A percentile compares a stretch with the other conserved stretches of the same genome.
Conservation (phyloP, 2,888 invertebrate species). For the Drosophila mettleri region DNA sequence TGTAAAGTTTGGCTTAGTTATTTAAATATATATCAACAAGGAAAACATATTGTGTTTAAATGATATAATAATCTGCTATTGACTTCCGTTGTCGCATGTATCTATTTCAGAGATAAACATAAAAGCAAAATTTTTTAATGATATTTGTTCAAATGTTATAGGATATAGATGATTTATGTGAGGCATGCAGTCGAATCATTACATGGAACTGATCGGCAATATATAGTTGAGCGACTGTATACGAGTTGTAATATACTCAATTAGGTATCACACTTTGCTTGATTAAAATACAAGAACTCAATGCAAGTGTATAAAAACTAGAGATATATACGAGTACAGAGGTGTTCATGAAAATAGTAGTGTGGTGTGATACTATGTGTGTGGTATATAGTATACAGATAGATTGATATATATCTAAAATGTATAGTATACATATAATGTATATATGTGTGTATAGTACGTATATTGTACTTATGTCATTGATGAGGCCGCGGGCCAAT, state of each 20-base stretch:
- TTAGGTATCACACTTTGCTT: neutral
- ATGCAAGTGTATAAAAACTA: neutral
- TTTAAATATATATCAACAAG: no score
- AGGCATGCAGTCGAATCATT: no score
- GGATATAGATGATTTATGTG: neutral
- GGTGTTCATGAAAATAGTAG: no score
- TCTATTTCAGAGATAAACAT: no score
- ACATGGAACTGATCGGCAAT: neutral
- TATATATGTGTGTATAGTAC: neutral
- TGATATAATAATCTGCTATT: no score
- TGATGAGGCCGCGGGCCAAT: constrained; percentile 42
- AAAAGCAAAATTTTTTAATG: no score
- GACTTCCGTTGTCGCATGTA: no score
- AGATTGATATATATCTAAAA: constrained; percentile 9
- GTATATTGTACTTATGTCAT: constrained; percentile 64
- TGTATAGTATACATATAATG: neutral
- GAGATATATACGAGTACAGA: neutral
- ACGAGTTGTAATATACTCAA: neutral
- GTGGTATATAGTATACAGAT: constrained; percentile 15
- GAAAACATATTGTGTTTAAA: no score
- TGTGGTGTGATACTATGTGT: constrained; percentile 2
- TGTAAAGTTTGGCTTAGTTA: no score
- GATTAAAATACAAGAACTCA: neutral
- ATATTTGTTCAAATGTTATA: no score
- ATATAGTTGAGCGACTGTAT: neutral